Base-by-base conservation (phyloP, 1,140 invertebrate species). In the Yoshiicerus persimilis region DNA sequence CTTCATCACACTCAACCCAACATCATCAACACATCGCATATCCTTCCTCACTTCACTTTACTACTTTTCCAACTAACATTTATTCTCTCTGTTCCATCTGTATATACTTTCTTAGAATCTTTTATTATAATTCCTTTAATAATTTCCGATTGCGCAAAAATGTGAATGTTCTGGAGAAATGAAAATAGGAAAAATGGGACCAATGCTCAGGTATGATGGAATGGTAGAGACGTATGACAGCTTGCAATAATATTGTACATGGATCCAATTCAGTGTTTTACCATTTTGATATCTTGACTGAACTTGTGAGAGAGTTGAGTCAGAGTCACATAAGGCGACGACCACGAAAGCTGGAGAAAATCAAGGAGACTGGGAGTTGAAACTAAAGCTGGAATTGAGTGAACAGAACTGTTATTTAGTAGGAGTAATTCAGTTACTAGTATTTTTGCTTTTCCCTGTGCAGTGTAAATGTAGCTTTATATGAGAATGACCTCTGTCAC, bases 401-500 rank as follows among this genome's bases (percentile, higher is more conserved):
- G 75, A 9, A 27, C 2, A 80, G 75, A 34, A n/a, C 11, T 80
- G 30, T 34, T 80, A 56, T 56, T 56, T 56, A 56, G 47, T 56
- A 56, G n/a, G n/a, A n/a, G 47, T 56, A 56, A 56, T 56, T 56
- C 20, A 56, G 47, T 56, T n/a, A n/a, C n/a, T n/a, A n/a, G 47
- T 56, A 56, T 56, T 38, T 80, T 32, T 32, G 16, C 34, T 38
- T 36, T 32, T 38, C 34, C 23, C 34, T 38, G 8, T 80, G 32
- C n/a, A 34, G 32, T 80, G 64, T 80, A 47, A 47, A 47, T 47
- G 25, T 36, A 38, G 9, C 77, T 36, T 83, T 38, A 39, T 83
- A 83, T 83, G 32, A 23, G 77, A 36, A 34, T 84, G 83, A 84
- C 83, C 83, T 84, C 41, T 84, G 83, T 56, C 83, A 80, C 75